Percentiles rank a stretch among this genome's conserved stretches.
These are phyloP conservation scores for Rapana venosa DNA, from an alignment of 2,888 invertebrate genomes.

Conservation along the genomic window DNA sequence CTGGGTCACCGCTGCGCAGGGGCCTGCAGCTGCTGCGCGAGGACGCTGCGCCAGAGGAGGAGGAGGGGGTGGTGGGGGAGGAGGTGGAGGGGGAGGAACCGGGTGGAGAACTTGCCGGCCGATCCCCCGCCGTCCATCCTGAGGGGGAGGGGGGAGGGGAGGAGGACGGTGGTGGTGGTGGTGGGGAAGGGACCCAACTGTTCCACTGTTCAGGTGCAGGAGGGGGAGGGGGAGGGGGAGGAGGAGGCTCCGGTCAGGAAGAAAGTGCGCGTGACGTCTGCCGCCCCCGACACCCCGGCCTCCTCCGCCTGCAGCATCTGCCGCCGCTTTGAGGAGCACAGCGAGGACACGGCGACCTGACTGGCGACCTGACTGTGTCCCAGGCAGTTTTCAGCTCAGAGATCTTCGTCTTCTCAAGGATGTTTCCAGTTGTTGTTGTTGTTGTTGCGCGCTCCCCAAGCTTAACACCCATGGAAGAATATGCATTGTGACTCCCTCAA, in stretches of 20 bases:
- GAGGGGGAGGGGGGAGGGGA: not conserved
- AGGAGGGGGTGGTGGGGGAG: not conserved
- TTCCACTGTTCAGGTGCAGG: not conserved
- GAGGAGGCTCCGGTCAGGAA: not conserved
- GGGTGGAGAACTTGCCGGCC: not conserved
- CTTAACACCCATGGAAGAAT: too few relatives aligned
- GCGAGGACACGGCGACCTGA: not conserved
- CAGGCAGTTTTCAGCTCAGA: too few relatives aligned
- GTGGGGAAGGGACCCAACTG: not conserved
- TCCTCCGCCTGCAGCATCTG: not conserved
- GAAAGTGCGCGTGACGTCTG: not conserved
- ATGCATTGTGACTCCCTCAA: too few relatives aligned
- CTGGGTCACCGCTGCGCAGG: not conserved
- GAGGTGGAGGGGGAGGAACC: not conserved
- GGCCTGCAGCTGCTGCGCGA: not conserved
- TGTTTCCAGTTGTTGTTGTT: too few relatives aligned
- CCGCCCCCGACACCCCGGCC: not conserved
- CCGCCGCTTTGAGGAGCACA: not conserved
- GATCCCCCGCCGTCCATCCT: not conserved
- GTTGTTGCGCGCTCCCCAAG: too few relatives aligned
- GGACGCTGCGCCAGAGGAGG: not conserved
- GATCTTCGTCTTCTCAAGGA: too few relatives aligned
- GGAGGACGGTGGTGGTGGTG: not conserved
- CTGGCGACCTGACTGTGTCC: not conserved
- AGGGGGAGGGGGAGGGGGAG: not conserved